phyloP scores from a whole-genome alignment of 2,888 invertebrate species.

The Lasioglossum pauxillum region DNA sequence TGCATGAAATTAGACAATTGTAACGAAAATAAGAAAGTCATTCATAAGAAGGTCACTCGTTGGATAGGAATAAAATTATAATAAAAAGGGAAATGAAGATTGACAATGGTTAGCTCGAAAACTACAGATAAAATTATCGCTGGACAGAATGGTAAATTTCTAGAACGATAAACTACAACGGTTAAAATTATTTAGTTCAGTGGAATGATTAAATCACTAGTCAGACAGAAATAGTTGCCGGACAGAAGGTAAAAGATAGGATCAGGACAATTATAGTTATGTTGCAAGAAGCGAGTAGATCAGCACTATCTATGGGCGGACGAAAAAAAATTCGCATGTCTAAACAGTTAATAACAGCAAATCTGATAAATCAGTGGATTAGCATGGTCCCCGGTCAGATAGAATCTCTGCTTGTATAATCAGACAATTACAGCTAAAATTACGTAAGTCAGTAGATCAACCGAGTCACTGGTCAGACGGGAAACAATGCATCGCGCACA shows the following conservation, averaged over 20 bases:
- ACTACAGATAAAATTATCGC: background rate
- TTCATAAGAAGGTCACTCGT: background rate
- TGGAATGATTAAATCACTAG: background rate
- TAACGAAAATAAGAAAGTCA: background rate
- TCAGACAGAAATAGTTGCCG: background rate
- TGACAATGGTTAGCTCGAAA: background rate
- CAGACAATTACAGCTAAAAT: constrained; percentile 2
- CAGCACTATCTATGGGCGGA: background rate
- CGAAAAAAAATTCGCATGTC: background rate
- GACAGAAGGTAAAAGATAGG: background rate
- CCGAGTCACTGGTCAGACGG: background rate
- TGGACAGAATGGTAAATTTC: background rate
- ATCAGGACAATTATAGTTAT: background rate
- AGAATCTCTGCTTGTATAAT: background rate
- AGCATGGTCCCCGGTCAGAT: background rate
- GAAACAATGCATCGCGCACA: background rate
- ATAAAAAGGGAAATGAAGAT: background rate
- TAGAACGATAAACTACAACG: background rate
- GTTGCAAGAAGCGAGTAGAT: background rate
- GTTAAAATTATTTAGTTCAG: background rate
- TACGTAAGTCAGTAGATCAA: background rate
- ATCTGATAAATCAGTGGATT: background rate
- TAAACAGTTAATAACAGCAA: background rate
- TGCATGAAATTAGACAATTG: background rate
- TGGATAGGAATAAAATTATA: background rate